Conservation (phyloP, 2,797 vertebrate genomes). For the Neopelma chrysocephalum region DNA sequence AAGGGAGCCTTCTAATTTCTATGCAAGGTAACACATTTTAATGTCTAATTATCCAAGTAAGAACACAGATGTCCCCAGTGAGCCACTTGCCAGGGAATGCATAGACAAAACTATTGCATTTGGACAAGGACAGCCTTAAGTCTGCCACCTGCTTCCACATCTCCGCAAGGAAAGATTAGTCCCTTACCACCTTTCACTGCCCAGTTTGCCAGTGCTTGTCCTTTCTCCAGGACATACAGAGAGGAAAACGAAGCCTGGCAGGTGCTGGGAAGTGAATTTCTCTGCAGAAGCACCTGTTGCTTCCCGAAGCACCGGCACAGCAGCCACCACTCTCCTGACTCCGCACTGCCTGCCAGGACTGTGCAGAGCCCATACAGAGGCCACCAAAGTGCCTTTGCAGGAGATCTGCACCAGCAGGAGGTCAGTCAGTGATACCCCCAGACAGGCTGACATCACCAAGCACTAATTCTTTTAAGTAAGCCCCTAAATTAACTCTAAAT, state of each 20-base stretch:
- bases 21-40: not conserved
- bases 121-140: not conserved
- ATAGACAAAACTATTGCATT: not conserved
- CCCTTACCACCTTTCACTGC: not conserved
- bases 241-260: not conserved
- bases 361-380: not conserved
- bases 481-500: not conserved
- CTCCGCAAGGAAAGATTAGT: not conserved
- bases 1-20: not conserved
- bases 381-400: not conserved
- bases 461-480: not conserved
- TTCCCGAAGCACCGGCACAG: not conserved
- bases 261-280: not conserved
- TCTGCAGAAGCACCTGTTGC: not conserved
- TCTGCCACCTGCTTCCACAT: not conserved
- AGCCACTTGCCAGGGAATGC: not conserved
- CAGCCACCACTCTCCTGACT: not conserved
- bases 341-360: not conserved
- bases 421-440: fast-evolving
- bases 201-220: not conserved
- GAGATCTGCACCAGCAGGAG: not conserved
- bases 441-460: not conserved
- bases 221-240: not conserved
- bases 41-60: not conserved
- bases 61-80: not conserved